Evolutionary conservation across 2,888 invertebrate genomes (phyloP), one percentile per base, ranked within the genome.

Genomic region (Drosophila heteroneura): DNA sequence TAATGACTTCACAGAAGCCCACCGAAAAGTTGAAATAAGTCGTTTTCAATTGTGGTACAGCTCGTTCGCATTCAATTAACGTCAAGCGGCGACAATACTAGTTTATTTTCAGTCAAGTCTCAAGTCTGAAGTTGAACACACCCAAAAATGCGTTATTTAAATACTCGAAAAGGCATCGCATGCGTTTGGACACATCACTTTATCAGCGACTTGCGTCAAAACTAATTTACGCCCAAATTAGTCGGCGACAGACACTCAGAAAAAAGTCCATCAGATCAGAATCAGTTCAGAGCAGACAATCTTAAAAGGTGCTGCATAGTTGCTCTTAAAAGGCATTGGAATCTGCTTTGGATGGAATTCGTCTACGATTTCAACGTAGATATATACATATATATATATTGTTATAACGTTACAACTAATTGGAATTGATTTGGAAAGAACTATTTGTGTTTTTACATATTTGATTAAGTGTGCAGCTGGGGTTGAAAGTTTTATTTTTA

Each of bases 1-100:
- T 85, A 90, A 85, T 90, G 85, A 85, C 85, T 86, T 67, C 68
- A 57, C 54, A 41, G 12, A 37, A 41, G 54, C 76, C 65, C 57
- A 70, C 69, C n/a, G 16, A 56, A 62, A 66, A 76, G 62, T 53
- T 41, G 76, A 56, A 70, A 53, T 35, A 64, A 82, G 67, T 53
- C 16, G 47, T 71, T 56, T 16, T 56, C 57, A 70, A 67, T 39
- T 68, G 66, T 70, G 72, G 65, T 52, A 26, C 65, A 66, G 76
- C 90, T 89, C 83, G 81, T 87, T 85, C 70, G 72, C 88, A 85
- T 85, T 87, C 76, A 89, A 87, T 85, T 89, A 85, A 85, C 76
- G 85, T 89, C 85, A 87, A 68, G 51, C 56, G 37, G 51, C 26
- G 30, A 52, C 47, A 33, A 60, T 54, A 37, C 60, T 74, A 64